Conservation (phyloP, 64 coral and sea anemone species). For the Montipora efflorescens region DNA sequence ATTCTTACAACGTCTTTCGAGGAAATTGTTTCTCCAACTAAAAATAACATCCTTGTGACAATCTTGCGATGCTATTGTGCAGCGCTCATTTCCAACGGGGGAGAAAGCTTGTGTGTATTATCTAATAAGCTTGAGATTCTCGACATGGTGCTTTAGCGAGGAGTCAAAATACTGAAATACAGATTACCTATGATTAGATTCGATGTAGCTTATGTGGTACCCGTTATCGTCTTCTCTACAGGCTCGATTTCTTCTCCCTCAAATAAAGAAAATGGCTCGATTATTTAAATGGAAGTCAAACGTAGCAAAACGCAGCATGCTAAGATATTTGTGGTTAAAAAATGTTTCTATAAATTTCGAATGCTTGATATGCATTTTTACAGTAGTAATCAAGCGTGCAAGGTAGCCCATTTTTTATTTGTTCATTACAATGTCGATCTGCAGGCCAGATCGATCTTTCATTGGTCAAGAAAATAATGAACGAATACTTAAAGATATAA, state of each 20-base stretch:
- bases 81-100: neutral
- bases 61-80: neutral
- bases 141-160: conserved; percentile 6
- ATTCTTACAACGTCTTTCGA: conserved; percentile 7
- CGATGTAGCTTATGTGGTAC: neutral
- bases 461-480: neutral
- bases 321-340: neutral
- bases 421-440: neutral
- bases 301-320: conserved; percentile 13
- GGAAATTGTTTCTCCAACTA: neutral
- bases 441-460: neutral
- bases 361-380: conserved; percentile 9
- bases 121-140: neutral
- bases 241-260: neutral
- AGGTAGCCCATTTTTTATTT: neutral
- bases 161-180: neutral
- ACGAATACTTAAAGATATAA: too few relatives aligned
- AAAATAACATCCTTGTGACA: neutral
- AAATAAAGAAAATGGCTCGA: neutral
- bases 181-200: neutral
- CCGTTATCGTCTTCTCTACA: neutral
- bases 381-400: neutral
- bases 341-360: neutral
- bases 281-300: neutral
- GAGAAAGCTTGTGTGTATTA: conserved; percentile 26